These are phyloP conservation scores for Helogale parvula DNA, from an alignment of 2,113 vertebrate species.

Conservation along the genomic window DNA sequence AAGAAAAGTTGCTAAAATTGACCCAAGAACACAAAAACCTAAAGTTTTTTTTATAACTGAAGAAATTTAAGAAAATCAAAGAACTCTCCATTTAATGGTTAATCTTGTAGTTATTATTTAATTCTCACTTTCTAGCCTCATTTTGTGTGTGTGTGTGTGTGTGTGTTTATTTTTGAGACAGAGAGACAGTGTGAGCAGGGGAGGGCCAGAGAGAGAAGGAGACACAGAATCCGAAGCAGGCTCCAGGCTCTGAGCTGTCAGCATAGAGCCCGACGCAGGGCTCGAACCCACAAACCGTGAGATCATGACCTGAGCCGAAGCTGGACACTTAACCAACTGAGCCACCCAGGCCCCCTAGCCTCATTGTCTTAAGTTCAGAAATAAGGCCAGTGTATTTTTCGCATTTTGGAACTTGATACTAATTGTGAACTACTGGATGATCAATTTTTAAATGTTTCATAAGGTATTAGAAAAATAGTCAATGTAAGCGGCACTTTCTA, in stretches of 20 bases:
- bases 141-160: neutral
- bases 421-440: neutral
- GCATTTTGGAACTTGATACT: neutral
- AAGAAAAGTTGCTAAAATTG: neutral
- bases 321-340: too few species aligned
- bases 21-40: neutral
- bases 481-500: neutral
- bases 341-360: neutral
- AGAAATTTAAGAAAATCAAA: slow-evolving; percentile 19
- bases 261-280: too few species aligned
- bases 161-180: too few species aligned
- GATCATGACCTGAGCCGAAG: too few species aligned
- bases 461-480: neutral
- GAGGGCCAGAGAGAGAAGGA: too few species aligned
- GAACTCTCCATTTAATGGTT: neutral
- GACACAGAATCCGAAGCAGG: too few species aligned
- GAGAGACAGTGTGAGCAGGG: too few species aligned
- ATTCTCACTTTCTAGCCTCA: neutral
- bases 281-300: too few species aligned
- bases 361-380: slow-evolving; percentile 3
- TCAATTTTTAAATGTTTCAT: slow-evolving; percentile 10
- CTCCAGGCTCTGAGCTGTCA: too few species aligned
- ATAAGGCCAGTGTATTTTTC: neutral
- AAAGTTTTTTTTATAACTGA: neutral
- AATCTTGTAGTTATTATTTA: neutral